Conservation (phyloP, 1,140 invertebrate species). For the Metaphire vulgaris region DNA sequence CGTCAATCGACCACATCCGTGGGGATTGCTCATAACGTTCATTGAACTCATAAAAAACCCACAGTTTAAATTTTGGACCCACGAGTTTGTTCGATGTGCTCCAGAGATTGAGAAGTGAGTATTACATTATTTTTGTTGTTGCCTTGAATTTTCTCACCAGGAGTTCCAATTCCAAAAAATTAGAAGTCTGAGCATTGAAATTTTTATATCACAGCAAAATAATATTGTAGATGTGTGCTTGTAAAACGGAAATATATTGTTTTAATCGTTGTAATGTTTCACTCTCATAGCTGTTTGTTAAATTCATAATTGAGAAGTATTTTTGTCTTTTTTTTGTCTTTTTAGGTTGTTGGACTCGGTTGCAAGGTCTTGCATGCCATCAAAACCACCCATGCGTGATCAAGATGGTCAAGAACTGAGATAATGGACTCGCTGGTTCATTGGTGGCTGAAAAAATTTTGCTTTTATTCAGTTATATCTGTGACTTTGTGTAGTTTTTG, state of each 20-base stretch:
- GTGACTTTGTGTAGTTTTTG: no score
- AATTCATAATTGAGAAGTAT: background rate
- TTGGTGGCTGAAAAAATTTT: no score
- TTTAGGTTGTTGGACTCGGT: slow-evolving; percentile 82
- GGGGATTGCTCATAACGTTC: slow-evolving; percentile 97
- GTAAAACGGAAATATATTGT: no score
- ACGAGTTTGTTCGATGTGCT: slow-evolving; percentile 97
- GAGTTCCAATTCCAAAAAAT: background rate
- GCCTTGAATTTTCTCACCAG: background rate
- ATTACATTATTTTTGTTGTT: background rate
- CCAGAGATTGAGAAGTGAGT: slow-evolving; percentile 92
- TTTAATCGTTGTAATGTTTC: no score
- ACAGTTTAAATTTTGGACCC: slow-evolving; percentile 97
- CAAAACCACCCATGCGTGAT: slow-evolving; percentile 6
- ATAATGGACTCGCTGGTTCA: background rate
- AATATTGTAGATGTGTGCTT: slow-evolving; percentile 10
- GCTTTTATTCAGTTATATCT: no score
- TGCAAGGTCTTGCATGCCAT: slow-evolving; percentile 76
- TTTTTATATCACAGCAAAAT: background rate
- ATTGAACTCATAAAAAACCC: slow-evolving; percentile 98
- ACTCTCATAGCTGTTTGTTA: background rate
- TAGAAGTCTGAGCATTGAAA: background rate
- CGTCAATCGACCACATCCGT: slow-evolving; percentile 96
- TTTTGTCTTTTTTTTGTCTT: background rate
- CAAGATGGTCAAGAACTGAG: background rate